Percentiles rank a stretch among this genome's conserved stretches.
Conservation (phyloP, 2,797 vertebrate genomes). For the Tenualosa thibaudeaui region DNA sequence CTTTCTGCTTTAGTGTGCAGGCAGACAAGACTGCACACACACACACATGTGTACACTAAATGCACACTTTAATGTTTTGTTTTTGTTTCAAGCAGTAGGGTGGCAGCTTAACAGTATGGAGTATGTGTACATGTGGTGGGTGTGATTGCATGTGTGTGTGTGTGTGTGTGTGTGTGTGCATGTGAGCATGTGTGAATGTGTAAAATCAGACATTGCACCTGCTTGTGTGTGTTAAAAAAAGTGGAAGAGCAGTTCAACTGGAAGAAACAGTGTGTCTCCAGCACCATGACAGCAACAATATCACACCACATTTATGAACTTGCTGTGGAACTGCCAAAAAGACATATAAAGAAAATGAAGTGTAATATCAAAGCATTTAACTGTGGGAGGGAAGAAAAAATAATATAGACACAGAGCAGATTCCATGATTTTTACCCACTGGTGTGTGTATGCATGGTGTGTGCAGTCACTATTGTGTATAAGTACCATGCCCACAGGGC, state of each 20-base stretch:
- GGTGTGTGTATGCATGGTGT: neutral
- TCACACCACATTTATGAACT: neutral
- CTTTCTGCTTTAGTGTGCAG: neutral
- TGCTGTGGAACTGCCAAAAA: slow-evolving; percentile 1
- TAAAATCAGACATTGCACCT: neutral
- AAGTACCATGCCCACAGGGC: neutral
- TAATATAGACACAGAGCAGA: slow-evolving; percentile 5
- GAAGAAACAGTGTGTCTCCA: slow-evolving; percentile 4
- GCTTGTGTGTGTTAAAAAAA: neutral
- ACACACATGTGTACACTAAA: neutral
- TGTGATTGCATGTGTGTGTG: neutral
- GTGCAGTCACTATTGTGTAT: neutral
- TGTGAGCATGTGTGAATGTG: neutral
- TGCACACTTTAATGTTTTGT: neutral
- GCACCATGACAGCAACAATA: neutral
- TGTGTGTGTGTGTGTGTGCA: neutral
- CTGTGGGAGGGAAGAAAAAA: neutral
- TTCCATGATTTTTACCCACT: neutral
- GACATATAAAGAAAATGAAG: neutral
- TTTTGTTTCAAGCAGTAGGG: too few relatives aligned
- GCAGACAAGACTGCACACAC: neutral
- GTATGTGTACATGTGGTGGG: neutral
- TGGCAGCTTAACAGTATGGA: neutral
- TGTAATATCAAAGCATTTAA: slow-evolving; percentile 17
- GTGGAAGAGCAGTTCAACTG: neutral